Conservation (phyloP, 2,888 invertebrate species). For the Chesias legatella region DNA sequence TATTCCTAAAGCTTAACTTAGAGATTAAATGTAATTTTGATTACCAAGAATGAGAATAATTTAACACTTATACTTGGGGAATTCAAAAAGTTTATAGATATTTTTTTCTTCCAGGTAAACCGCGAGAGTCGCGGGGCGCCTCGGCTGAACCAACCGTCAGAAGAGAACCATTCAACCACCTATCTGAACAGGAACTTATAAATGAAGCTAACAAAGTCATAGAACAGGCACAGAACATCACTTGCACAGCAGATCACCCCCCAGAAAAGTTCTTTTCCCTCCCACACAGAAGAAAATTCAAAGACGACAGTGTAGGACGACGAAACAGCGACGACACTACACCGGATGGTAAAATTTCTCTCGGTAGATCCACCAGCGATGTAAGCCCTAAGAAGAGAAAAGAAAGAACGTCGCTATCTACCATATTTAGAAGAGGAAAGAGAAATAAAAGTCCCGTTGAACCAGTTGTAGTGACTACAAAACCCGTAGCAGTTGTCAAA, state of each 20-base stretch:
- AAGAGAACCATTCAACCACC: conserved; percentile 82
- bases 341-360: conserved; percentile 54
- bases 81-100: not conserved
- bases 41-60: not conserved
- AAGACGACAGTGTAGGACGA: conserved; percentile 56
- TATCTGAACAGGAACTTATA: conserved; percentile 86
- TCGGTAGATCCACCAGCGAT: conserved; percentile 81
- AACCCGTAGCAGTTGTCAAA: conserved; percentile 66
- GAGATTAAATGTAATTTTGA: not conserved
- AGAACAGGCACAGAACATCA: conserved; percentile 86
- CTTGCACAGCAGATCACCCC: conserved; percentile 81
- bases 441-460: conserved; percentile 72
- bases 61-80: not conserved
- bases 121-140: conserved; percentile 64
- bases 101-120: conserved; percentile 63
- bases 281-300: conserved; percentile 82
- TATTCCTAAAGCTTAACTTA: too few species aligned
- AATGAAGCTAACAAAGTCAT: conserved; percentile 88
- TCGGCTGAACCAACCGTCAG: conserved; percentile 56
- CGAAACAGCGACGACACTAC: conserved; percentile 80
- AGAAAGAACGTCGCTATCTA: conserved; percentile 84
- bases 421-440: conserved; percentile 83
- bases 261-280: conserved; percentile 85
- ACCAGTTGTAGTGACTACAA: conserved; percentile 71
- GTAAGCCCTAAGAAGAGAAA: conserved; percentile 67